Evolutionary conservation across 2,113 vertebrate genomes (phyloP), one percentile per base, ranked within the genome.

Genomic region (Hipposideros armiger): DNA sequence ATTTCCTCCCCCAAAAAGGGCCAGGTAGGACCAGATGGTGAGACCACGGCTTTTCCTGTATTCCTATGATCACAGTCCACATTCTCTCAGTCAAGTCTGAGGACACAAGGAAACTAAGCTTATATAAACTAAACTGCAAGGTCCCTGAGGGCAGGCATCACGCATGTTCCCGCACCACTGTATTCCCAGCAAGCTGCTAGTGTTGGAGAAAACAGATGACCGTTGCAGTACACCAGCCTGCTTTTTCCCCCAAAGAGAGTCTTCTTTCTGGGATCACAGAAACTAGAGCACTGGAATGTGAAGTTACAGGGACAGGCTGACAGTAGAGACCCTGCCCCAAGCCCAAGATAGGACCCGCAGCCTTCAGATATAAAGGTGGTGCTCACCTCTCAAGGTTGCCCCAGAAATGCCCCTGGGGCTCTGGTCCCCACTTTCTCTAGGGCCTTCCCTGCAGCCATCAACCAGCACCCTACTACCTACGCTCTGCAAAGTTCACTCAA

Each of bases 401-500:
- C 28, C 74, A 40, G 50, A 67, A 73, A 58, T 40, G 30, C 7
- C 56, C 50, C 45, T 1, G 0, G 42, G 32, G 8, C 19, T 56
- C 85, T 42, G 20, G 30, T 36, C 70, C 66, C 66, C 40, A 2
- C n/a, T 11, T 1, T n/a, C 45, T 84, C 50, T 15, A 40, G 58
- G 7, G 81, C 82, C 42, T 1, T 11, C 84, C 80, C 40, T 36
- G 0, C 3, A 58, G 50, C 47, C 62, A 50, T 26, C 60, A n/a
- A 4, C 3, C 60, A 52, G 66, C 11, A 56, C 4, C 54, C 47
- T 50, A 50, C 76, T n/a, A 28, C 22, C 54, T 30, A 30, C 0
- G 30, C 30, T 67, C 64, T 30, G 20, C 32, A 22, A 94, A 95
- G 88, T 85, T 95, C 90, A 89, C 73, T 73, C 22, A 28, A 47